These are phyloP conservation scores for Drosophila sp. DNA, from an alignment of 1,140 invertebrate species.

Conservation along the genomic window DNA sequence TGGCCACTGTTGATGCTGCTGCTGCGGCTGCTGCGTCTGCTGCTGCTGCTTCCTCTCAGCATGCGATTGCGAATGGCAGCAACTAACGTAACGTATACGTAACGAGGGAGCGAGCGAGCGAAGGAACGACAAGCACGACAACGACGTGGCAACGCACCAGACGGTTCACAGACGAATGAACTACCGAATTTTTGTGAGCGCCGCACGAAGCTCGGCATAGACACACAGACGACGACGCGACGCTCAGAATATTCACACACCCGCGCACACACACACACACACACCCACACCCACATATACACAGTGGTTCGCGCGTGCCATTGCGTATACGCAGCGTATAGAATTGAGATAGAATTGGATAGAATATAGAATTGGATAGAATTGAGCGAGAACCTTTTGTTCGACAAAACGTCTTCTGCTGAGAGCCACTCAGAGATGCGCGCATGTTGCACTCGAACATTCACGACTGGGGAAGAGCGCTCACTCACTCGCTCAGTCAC, in stretches of 20 bases:
- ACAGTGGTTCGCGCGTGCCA: constrained; percentile 47
- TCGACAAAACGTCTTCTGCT: constrained; percentile 12
- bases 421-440: constrained; percentile 48
- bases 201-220: constrained; percentile 62
- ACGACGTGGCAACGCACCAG: constrained; percentile 63
- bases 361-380: too few relatives aligned
- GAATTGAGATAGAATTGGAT: too few relatives aligned
- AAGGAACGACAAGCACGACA: constrained; percentile 35
- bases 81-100: constrained; percentile 18
- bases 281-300: neutral
- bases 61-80: constrained; percentile 66
- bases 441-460: constrained; percentile 73
- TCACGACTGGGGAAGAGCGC: neutral
- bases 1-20: constrained; percentile 14
- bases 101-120: neutral
- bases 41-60: constrained; percentile 70
- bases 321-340: constrained; percentile 77
- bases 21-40: constrained; percentile 29
- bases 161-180: constrained; percentile 78
- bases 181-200: constrained; percentile 74
- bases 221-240: constrained; percentile 51
- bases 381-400: constrained; percentile 26
- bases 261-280: constrained; percentile 11
- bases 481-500: constrained; percentile 32
- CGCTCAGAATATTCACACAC: constrained; percentile 49